Percentiles rank a stretch among this genome's conserved stretches.
These are phyloP conservation scores for Lepeophtheirus salmonis DNA, from an alignment of 1,140 invertebrate species.

Conservation along the genomic window DNA sequence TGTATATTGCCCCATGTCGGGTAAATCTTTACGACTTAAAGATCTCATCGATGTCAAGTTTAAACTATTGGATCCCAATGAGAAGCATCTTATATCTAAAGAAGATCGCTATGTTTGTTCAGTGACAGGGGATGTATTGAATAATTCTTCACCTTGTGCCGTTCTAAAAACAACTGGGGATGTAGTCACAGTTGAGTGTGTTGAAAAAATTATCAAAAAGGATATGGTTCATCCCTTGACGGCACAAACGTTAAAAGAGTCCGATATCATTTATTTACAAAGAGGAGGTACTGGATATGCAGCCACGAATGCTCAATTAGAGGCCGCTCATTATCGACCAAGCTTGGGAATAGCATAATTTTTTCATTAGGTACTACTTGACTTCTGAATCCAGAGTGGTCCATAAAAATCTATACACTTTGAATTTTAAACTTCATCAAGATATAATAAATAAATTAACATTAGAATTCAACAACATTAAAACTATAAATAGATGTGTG, in stretches of 20 bases:
- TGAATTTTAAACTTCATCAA: too few species aligned
- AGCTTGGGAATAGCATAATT: constrained; percentile 2
- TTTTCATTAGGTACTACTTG: too few species aligned
- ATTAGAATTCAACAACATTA: too few species aligned
- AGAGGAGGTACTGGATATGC: constrained; percentile 37
- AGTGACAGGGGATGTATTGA: constrained; percentile 83
- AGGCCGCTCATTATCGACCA: constrained; percentile 3
- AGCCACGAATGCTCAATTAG: constrained; percentile 18
- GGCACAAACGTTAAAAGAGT: constrained; percentile 62
- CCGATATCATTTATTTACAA: constrained; percentile 78
- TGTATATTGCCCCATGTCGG: constrained; percentile 85
- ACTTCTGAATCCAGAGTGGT: too few species aligned
- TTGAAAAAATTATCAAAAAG: constrained; percentile 87
- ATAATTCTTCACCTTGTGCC: constrained; percentile 80
- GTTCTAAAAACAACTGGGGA: constrained; percentile 78
- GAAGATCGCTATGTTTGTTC: constrained; percentile 90
- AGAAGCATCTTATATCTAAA: constrained; percentile 42
- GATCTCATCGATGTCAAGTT: constrained; percentile 8
- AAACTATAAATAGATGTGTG: too few species aligned
- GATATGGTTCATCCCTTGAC: constrained; percentile 92
- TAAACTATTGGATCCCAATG: background rate
- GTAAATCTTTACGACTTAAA: constrained; percentile 53
- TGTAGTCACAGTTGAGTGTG: constrained; percentile 86
- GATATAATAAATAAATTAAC: too few species aligned
- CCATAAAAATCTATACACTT: too few species aligned